Base-by-base conservation (phyloP, 2,888 invertebrate genomes). In the Drosophila nigricruria region DNA sequence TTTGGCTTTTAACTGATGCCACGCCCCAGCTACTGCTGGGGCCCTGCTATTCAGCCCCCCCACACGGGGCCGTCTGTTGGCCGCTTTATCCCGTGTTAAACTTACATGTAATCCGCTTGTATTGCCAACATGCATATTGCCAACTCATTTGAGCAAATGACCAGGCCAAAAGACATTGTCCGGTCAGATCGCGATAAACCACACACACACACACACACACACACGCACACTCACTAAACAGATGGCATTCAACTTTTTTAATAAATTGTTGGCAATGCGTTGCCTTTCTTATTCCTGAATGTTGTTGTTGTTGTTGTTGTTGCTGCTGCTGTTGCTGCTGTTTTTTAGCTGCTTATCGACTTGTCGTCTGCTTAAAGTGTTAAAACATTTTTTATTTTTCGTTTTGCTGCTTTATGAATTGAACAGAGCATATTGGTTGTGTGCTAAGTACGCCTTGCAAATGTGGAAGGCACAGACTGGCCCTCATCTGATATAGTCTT, bases 141-240 rank as follows among this genome's bases (percentile, higher is more conserved):
- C 89, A 89, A 87, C 89, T 84, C 89, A 84, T 89, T 89, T 87
- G 67, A 64, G 83, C 81, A 87, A 89, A 87, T 89, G 81, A 76
- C 89, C 87, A 76, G 82, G 77, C 80, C 87, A 83, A 49, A 32
- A 76, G 68, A 86, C 74, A 70, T 52, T 66, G 78, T 54, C 50
- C 74, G 54, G 52, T 63, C 57, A 64, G 76, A 87, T 84, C 84
- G 84, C 82, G 81, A 89, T 87, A 71, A 77, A 64, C 66, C 45
- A 36, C 45, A 54, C 60, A 42, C 53, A 58, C 65, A 57, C 63
- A 62, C 42, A 45, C 50, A 36, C 42, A 53, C 45, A 27, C 49
- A 23, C 47, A 42, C 52, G 18, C 56, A 36, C 23, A 9, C 53
- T 20, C 42, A 38, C 57, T 18, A 30, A 32, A 45, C 68, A 66